Conservation (phyloP, 2,888 invertebrate species). For the Sarcophaga carnaria region DNA sequence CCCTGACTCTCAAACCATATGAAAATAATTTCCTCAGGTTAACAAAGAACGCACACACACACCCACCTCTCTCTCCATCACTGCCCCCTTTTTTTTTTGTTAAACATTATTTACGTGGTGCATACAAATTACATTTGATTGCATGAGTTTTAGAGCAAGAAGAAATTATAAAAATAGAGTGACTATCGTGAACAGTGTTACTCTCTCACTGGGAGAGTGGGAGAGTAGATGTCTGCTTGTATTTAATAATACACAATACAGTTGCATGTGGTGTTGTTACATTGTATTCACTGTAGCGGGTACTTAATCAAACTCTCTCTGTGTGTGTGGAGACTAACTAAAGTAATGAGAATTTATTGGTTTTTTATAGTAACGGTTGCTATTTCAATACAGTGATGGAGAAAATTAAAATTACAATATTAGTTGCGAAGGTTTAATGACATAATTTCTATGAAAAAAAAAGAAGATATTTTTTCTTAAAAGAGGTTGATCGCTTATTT, state of each 20-base stretch:
- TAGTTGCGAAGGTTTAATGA: neutral
- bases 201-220: too few relatives aligned
- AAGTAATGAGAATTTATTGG: constrained; percentile 50
- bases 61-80: neutral
- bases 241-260: constrained; percentile 50
- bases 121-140: constrained; percentile 2
- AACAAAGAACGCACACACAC: constrained; percentile 16
- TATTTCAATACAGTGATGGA: neutral
- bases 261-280: constrained; percentile 62
- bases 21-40: constrained; percentile 48
- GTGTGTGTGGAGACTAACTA: constrained; percentile 31
- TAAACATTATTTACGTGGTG: neutral
- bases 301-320: constrained; percentile 40
- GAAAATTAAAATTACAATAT: constrained; percentile 10
- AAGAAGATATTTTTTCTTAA: too few relatives aligned
- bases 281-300: constrained; percentile 36
- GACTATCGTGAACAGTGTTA: neutral
- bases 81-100: too few relatives aligned
- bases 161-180: neutral
- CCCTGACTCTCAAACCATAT: constrained; percentile 63
- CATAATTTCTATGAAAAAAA: neutral
- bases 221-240: neutral
- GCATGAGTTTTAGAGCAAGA: neutral
- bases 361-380: neutral
- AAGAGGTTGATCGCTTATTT: neutral